Base-by-base conservation (phyloP, 2,113 vertebrate species). In the Corythornis cristatus region DNA sequence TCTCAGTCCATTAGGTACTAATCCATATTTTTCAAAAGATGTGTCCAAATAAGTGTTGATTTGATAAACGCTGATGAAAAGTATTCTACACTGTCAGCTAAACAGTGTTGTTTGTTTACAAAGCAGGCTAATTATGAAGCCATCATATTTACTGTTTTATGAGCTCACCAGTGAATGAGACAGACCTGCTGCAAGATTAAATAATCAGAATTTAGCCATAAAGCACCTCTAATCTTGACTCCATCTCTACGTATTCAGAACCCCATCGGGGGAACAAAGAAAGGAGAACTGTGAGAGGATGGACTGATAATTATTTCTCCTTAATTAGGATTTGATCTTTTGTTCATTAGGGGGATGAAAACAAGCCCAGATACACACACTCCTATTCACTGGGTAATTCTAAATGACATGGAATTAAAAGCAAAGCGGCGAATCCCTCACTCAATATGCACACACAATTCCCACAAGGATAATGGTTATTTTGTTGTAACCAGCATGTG, bases 41-140 rank as follows among this genome's bases (percentile, higher is more conserved):
- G 91, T 60, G 45, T 66, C 72, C 89, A 96, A 97, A 93, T 96
- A 94, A 94, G 76, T 90, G 74, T 96, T 96, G 92, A 83, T 91
- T 95, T 97, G 93, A 97, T 91, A 80, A 97, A 92, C 13, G 40
- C 62, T 96, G 95, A 62, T 58, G 92, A 96, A 93, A 50, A 96
- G 68, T 80, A 86, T 97, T 98, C 96, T 97, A 57, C 73, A 80
- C 42, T 90, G 88, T 85, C 88, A 93, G 94, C 89, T 97, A 96
- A 96, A 97, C 35, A 96, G 94, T 51, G 40, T 22, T 29, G 70
- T 40, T 33, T 97, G 88, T 97, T 98, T 97, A 97, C 89, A 91
- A 97, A 97, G 83, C 68, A 73, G 61, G 51, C 90, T 97, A 97
- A 97, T 97, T 97, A 97, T 35, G 84, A 84, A 96, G 64, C 81